A percentile compares a stretch with the other conserved stretches of the same genome.
Conservation (phyloP, 2,113 vertebrate genomes). For the Pterocles burchelli region DNA sequence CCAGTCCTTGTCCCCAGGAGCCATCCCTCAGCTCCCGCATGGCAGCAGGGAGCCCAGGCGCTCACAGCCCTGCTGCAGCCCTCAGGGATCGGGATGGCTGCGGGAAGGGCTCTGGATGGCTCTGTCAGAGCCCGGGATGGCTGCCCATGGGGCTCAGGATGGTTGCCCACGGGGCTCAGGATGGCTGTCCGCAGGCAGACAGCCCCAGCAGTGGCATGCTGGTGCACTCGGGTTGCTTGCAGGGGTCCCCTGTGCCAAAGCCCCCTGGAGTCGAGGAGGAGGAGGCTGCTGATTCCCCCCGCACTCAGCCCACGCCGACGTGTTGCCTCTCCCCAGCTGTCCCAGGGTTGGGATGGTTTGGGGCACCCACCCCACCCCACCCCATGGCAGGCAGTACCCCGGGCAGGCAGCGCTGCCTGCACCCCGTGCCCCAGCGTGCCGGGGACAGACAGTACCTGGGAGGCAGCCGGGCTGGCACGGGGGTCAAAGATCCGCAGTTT, state of each 20-base stretch:
- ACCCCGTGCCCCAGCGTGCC: accelerated
- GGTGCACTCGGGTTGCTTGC: background rate
- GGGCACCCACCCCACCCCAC: background rate
- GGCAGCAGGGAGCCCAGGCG: background rate
- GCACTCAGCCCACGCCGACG: background rate
- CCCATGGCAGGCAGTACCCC: accelerated
- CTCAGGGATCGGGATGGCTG: accelerated
- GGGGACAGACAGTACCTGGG: slow-evolving; percentile 79
- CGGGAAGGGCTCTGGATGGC: background rate
- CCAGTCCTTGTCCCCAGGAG: background rate
- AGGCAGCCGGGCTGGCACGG: slow-evolving; percentile 79
- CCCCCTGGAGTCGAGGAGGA: background rate
- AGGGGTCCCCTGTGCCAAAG: accelerated
- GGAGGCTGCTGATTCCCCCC: background rate
- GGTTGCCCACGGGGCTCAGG: background rate
- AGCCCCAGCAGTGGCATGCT: accelerated
- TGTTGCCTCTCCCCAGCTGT: background rate
- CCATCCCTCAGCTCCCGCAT: background rate
- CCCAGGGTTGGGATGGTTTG: background rate
- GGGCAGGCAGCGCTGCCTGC: background rate
- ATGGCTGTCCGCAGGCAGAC: background rate
- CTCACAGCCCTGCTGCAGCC: background rate
- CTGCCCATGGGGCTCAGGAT: too few species aligned
- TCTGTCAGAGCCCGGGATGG: too few species aligned
- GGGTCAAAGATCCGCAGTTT: slow-evolving; percentile 93